Evolutionary conservation across 2,113 vertebrate species (phyloP).

Genomic region (Mungos mungo): DNA sequence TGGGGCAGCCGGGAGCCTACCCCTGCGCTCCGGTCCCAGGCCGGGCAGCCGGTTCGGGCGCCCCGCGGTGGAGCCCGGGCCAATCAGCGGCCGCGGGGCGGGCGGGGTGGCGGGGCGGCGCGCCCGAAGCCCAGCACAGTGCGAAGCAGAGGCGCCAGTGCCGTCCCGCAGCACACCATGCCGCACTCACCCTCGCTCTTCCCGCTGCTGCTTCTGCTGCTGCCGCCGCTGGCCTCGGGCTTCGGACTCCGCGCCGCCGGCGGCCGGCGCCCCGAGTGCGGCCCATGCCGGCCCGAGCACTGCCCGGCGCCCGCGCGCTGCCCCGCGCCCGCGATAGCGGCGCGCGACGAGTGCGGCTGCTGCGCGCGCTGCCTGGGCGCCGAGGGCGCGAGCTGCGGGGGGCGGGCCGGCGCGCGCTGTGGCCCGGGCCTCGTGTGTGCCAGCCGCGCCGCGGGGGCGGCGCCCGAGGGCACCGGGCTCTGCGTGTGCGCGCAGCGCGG

Average conservation of each 20-base stretch:
- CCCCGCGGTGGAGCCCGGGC: constrained; percentile 54
- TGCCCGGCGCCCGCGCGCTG: constrained; percentile 71
- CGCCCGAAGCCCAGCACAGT: constrained; percentile 54
- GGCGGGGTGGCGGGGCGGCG: constrained; percentile 24
- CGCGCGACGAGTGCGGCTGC: constrained; percentile 82
- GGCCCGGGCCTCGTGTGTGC: constrained; percentile 83
- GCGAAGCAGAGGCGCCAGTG: constrained; percentile 26
- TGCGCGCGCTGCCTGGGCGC: constrained; percentile 80
- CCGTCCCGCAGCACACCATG: constrained; percentile 76
- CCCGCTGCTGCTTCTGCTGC: constrained; percentile 16
- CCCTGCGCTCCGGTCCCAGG: rapidly evolving
- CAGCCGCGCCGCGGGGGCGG: constrained; percentile 58
- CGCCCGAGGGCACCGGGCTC: constrained; percentile 80
- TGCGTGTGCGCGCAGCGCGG: constrained; percentile 85
- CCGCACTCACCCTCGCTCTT: constrained; percentile 48
- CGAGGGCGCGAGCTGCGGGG: constrained; percentile 73
- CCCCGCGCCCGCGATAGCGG: constrained; percentile 71
- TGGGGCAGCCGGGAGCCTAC: rapidly evolving
- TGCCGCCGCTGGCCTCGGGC: background rate
- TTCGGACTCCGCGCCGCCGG: background rate
- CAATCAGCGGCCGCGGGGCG: constrained; percentile 75
- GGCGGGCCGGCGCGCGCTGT: constrained; percentile 74
- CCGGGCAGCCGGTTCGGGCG: background rate
- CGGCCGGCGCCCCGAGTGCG: constrained; percentile 54
- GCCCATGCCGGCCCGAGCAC: constrained; percentile 68